phyloP scores from a whole-genome alignment of 2,797 vertebrate species.

The Sarcophilus harrisii region DNA sequence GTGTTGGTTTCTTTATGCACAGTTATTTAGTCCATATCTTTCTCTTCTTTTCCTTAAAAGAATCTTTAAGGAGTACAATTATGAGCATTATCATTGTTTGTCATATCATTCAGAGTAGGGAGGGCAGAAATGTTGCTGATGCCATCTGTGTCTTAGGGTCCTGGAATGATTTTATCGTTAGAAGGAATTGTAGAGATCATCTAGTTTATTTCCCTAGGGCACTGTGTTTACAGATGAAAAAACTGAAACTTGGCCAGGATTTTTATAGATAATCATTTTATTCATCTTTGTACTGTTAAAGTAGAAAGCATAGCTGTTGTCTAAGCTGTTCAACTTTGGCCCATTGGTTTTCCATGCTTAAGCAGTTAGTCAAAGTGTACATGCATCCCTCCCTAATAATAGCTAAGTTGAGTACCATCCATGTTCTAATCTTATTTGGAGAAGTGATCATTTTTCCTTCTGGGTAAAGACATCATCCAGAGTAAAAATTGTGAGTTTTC shows the following conservation, averaged over 20 bases:
- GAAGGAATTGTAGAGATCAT: not conserved
- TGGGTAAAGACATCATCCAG: not conserved
- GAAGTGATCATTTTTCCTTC: not conserved
- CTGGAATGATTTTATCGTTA: not conserved
- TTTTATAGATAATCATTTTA: not conserved
- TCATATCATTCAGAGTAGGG: not conserved
- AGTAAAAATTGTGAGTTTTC: not conserved
- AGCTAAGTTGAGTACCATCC: not conserved
- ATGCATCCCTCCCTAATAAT: not conserved
- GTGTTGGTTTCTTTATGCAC: not conserved
- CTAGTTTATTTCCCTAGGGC: not conserved
- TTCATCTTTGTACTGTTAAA: not conserved
- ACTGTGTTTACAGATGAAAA: not conserved
- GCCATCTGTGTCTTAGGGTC: not conserved
- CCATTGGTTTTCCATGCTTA: not conserved
- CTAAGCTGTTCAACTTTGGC: not conserved
- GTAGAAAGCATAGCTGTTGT: not conserved
- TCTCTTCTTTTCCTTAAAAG: not conserved
- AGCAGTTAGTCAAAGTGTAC: not conserved
- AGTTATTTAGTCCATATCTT: not conserved
- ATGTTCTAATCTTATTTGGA: not conserved
- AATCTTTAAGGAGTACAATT: not conserved
- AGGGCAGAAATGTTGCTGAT: not conserved
- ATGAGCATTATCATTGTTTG: not conserved
- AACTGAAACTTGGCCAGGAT: not conserved